A percentile compares a stretch with the other conserved stretches of the same genome.
Evolutionary conservation across 2,888 invertebrate species (phyloP).

Genomic region (Timandra comae): DNA sequence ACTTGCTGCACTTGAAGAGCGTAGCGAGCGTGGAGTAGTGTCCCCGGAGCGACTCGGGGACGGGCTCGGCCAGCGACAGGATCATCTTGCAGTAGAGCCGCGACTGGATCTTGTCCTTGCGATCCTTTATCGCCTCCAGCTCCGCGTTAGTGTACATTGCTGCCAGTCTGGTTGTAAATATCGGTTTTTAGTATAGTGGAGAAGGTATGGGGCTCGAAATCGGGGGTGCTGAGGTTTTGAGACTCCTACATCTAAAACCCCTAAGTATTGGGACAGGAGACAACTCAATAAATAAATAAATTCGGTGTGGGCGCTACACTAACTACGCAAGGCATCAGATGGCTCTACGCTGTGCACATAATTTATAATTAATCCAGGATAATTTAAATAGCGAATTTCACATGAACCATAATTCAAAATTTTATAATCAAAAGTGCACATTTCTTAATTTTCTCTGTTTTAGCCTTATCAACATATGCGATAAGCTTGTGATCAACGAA

Average conservation of each 20-base stretch:
- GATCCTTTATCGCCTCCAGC: constrained; percentile 88
- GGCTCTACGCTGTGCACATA: too few species aligned
- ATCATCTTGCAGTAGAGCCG: constrained; percentile 90
- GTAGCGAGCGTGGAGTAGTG: constrained; percentile 88
- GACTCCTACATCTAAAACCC: not conserved
- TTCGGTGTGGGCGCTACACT: not conserved
- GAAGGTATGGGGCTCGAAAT: too few species aligned
- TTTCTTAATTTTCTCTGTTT: too few species aligned
- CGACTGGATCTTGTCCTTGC: constrained; percentile 92
- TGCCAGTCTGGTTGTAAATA: constrained; percentile 86
- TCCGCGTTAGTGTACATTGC: constrained; percentile 93
- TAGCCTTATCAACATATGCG: too few species aligned
- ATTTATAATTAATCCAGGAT: too few species aligned
- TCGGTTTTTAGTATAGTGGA: too few species aligned
- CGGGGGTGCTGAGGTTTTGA: not conserved
- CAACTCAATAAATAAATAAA: not conserved
- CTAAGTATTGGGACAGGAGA: not conserved
- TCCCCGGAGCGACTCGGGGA: constrained; percentile 85
- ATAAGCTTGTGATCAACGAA: too few species aligned
- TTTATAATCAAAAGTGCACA: too few species aligned
- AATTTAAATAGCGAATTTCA: too few species aligned
- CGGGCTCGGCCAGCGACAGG: constrained; percentile 83
- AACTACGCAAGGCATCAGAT: too few species aligned
- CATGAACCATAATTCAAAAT: too few species aligned
- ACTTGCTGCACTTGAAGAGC: constrained; percentile 84